A percentile compares a stretch with the other conserved stretches of the same genome.
These are phyloP conservation scores for Lates calcarifer DNA, from an alignment of 2,113 vertebrate species.

Conservation along the genomic window DNA sequence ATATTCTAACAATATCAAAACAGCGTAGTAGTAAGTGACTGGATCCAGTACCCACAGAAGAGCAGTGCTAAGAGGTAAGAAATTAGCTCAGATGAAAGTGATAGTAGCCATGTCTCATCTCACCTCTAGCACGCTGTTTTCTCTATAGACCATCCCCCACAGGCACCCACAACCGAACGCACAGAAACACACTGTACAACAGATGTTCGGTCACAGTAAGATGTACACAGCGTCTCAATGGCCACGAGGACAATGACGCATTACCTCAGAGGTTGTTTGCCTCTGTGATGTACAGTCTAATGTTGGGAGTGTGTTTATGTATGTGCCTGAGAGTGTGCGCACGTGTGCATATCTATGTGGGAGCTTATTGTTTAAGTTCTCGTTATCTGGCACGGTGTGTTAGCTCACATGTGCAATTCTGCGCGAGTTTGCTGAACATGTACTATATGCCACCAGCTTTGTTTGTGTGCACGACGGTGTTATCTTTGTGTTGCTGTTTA, in stretches of 20 bases:
- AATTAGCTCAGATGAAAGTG: slow-evolving; percentile 27
- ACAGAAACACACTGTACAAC: slow-evolving; percentile 20
- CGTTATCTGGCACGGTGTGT: slow-evolving; percentile 52
- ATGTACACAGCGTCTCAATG: slow-evolving; percentile 17
- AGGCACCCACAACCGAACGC: slow-evolving; percentile 21
- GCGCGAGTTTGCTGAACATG: slow-evolving; percentile 35
- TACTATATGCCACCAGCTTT: slow-evolving; percentile 30
- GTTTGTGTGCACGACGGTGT: slow-evolving; percentile 49
- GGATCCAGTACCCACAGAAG: not conserved
- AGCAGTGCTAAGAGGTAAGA: slow-evolving; percentile 1
- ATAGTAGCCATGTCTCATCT: slow-evolving; percentile 13
- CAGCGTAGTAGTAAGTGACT: not conserved
- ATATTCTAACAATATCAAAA: not conserved
- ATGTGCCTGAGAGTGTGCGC: slow-evolving; percentile 13
- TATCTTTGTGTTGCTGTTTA: slow-evolving; percentile 64
- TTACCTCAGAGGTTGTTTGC: slow-evolving; percentile 36
- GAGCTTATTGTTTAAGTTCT: slow-evolving; percentile 54
- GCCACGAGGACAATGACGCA: slow-evolving; percentile 33
- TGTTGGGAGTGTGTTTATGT: slow-evolving; percentile 58
- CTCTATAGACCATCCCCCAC: slow-evolving; percentile 21
- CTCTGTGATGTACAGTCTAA: slow-evolving; percentile 32
- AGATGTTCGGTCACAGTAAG: slow-evolving; percentile 47
- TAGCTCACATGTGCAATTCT: slow-evolving; percentile 62
- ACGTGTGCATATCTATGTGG: slow-evolving; percentile 59
- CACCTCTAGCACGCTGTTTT: slow-evolving; percentile 32